Percentiles rank a stretch among this genome's conserved stretches.
Evolutionary conservation across 2,113 vertebrate species (phyloP).

Genomic region (Serinus canaria): DNA sequence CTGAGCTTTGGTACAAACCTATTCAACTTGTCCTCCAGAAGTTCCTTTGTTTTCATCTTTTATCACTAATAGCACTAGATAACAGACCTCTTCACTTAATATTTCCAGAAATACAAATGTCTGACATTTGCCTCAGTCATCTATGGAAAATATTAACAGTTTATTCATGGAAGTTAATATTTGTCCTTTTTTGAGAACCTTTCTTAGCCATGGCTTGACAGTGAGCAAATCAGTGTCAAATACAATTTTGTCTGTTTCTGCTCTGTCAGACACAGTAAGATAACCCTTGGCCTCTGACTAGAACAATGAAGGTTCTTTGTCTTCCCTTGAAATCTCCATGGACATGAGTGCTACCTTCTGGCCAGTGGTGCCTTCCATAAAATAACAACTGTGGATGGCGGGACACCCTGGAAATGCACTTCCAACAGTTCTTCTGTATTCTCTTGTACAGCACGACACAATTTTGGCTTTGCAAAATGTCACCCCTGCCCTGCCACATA

Average conservation of each 20-base stretch:
- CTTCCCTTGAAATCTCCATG: neutral
- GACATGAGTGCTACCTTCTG: neutral
- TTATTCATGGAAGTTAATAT: neutral
- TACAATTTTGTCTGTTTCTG: neutral
- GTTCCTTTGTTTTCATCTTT: neutral
- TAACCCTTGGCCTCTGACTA: neutral
- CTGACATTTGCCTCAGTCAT: neutral
- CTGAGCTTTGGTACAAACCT: neutral
- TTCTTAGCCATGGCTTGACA: neutral
- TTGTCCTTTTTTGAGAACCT: neutral
- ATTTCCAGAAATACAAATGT: neutral
- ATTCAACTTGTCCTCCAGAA: neutral
- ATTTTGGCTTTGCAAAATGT: neutral
- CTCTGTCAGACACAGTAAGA: neutral
- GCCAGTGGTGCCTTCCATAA: neutral
- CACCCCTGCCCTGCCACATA: fast-evolving
- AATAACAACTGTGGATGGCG: neutral
- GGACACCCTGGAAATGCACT: neutral
- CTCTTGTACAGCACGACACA: neutral
- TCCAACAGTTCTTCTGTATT: neutral
- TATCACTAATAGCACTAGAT: neutral
- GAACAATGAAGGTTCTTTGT: neutral
- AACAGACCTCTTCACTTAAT: neutral
- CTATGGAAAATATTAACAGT: neutral
- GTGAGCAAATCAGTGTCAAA: neutral